phyloP scores from a whole-genome alignment of 2,888 invertebrate species.

The Nysson spinosus region DNA sequence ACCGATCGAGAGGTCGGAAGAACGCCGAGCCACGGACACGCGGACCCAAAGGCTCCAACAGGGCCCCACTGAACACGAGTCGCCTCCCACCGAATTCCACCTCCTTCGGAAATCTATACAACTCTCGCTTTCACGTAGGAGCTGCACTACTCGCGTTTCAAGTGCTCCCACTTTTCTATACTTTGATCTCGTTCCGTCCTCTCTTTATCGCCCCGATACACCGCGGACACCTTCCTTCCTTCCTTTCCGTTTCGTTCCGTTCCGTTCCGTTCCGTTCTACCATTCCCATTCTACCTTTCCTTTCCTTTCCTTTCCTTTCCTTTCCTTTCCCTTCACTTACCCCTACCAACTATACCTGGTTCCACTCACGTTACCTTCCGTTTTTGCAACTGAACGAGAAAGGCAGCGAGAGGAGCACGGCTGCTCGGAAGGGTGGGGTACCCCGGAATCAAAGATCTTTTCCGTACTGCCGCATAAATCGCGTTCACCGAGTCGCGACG shows the following conservation, averaged over 20 bases:
- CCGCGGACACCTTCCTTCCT: not conserved
- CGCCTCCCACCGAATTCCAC: too few species aligned
- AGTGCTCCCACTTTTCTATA: too few species aligned
- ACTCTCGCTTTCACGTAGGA: too few species aligned
- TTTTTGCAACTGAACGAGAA: too few species aligned
- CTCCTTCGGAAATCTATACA: too few species aligned
- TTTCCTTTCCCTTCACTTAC: not conserved
- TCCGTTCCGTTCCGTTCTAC: constrained; percentile 21
- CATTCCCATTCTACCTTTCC: not conserved
- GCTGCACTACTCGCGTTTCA: too few species aligned
- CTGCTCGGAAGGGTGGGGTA: constrained; percentile 14
- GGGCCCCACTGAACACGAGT: too few species aligned
- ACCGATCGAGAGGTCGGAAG: too few species aligned
- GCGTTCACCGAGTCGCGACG: constrained; percentile 4
- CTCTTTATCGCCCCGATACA: constrained; percentile 26
- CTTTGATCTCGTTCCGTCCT: constrained; percentile 40
- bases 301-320: not conserved
- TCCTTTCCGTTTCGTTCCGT: constrained; percentile 22
- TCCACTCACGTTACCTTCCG: not conserved
- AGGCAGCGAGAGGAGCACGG: too few species aligned
- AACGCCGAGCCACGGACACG: too few species aligned
- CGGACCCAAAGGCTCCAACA: too few species aligned
- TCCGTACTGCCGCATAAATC: constrained; percentile 18
- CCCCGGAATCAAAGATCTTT: constrained; percentile 8
- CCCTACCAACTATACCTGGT: not conserved